Conservation (phyloP, 2,797 vertebrate genomes). For the Coccyzus lansbergi region DNA sequence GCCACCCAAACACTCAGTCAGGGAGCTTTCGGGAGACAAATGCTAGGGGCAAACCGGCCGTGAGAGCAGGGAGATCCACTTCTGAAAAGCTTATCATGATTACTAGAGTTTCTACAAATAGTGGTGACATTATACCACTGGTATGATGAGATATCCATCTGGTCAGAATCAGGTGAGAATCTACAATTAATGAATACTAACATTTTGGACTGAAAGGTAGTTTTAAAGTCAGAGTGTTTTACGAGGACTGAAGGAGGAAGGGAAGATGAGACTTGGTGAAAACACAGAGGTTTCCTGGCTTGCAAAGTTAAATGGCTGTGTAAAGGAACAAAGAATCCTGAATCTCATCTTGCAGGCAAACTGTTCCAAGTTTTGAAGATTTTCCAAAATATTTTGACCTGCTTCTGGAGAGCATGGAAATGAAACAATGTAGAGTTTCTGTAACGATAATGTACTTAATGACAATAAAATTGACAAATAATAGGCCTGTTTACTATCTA, state of each 20-base stretch:
- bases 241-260: not conserved
- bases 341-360: not conserved
- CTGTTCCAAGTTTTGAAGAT: constrained; percentile 5
- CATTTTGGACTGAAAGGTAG: not conserved
- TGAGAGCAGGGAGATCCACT: not conserved
- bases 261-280: not conserved
- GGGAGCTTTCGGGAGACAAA: not conserved
- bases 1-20: constrained; percentile 41
- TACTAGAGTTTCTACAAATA: not conserved
- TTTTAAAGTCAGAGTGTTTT: not conserved
- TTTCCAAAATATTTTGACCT: constrained; percentile 32
- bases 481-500: constrained; percentile 59
- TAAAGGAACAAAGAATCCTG: not conserved
- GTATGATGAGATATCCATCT: not conserved
- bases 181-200: not conserved
- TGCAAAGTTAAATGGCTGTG: not conserved
- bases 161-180: not conserved
- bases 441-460: constrained; percentile 5
- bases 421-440: constrained; percentile 4
- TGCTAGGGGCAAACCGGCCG: not conserved
- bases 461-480: constrained; percentile 73
- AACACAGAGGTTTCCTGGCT: constrained; percentile 14
- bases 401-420: constrained; percentile 18
- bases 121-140: not conserved
- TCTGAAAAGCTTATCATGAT: not conserved